Evolutionary conservation across 1,140 invertebrate genomes (phyloP), one percentile per base, ranked within the genome.

Genomic region (Lepidurus arcticus): DNA sequence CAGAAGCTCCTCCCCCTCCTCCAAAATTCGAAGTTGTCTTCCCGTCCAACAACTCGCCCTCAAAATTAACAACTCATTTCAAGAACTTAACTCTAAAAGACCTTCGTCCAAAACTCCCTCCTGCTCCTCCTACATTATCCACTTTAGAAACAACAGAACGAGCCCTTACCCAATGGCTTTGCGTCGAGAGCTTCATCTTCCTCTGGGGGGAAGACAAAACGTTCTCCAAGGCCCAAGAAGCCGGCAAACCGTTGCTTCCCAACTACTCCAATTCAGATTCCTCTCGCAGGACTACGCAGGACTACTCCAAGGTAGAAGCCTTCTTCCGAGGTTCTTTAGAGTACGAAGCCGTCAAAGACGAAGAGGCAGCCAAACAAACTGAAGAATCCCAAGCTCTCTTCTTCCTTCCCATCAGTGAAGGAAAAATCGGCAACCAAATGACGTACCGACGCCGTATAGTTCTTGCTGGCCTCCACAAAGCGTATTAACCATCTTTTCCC

Each of bases 391-490:
- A 8, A n/a, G 44, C 9, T n/a, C 43, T 4, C 9, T 42, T 65
- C 65, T 42, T 53, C 8, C 11, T 76, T 26, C 26, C 65, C 16
- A 76, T 76, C 11, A 16, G 34, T 1, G 45, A 53, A 42, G 76
- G 44, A 7, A 76, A 76, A 53, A 42, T 24, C 16, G 45, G 44
- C 10, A 34, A 45, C 34, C 76, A 76, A 76, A 43, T 53, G 65
- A 1, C n/a, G 44, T 65, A 53, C 44, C 76, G 76, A 3, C 45
- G 34, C 45, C 45, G 65, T 16, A 76, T 76, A 16, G 76, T 76
- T 34, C 21, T 76, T 21, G 45, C 24, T 47, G 45, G 65, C 44
- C 24, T 76, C 13, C 34, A 43, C 44, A 76, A 47, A 76, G n/a
- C 44, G 76, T 76, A 47, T 16, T 24, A 9, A 0, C 34, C 34